Evolutionary conservation across 2,797 vertebrate genomes (phyloP).

Genomic region (Natrix natrix): DNA sequence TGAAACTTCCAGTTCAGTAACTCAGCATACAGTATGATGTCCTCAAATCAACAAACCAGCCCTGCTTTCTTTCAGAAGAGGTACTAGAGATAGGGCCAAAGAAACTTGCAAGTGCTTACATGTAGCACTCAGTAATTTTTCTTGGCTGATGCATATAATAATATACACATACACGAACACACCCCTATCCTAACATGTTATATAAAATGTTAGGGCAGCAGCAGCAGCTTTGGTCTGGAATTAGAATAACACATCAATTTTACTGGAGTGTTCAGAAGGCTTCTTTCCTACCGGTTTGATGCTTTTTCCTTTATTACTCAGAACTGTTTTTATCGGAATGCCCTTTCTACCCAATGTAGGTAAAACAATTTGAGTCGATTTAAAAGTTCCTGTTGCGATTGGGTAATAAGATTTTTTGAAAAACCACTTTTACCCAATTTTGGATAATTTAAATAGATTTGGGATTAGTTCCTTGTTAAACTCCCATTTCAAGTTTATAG

Average conservation of each 20-base stretch:
- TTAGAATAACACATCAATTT: neutral
- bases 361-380: neutral
- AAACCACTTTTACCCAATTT: neutral
- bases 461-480: neutral
- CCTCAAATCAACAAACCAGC: neutral
- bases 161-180: neutral
- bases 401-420: neutral
- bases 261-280: neutral
- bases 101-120: conserved; percentile 14
- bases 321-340: neutral
- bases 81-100: neutral
- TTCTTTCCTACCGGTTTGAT: neutral
- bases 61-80: neutral
- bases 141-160: conserved; percentile 2
- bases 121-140: neutral
- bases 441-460: neutral
- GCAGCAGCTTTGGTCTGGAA: neutral
- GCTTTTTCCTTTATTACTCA: neutral
- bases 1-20: neutral
- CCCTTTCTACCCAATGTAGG: neutral
- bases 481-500: neutral
- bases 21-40: neutral
- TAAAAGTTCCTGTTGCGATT: neutral
- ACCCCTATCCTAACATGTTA: conserved; percentile 7
- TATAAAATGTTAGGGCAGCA: conserved; percentile 11